These are phyloP conservation scores for Darevskia mixta DNA, from an alignment of 2,797 vertebrate species.

Conservation along the genomic window DNA sequence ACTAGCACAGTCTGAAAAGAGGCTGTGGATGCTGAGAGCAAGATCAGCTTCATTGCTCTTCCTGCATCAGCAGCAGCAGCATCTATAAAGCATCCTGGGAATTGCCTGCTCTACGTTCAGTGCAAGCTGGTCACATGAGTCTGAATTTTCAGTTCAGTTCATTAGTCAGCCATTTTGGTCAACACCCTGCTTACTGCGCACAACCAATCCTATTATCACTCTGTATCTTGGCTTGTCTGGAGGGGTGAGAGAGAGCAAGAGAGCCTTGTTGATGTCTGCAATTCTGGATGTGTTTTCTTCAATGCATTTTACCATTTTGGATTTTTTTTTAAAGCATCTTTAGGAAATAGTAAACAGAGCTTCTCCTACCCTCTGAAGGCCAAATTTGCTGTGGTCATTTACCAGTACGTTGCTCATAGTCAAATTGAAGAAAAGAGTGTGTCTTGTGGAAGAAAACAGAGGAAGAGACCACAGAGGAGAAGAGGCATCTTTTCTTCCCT, in stretches of 20 bases:
- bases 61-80: conserved; percentile 81
- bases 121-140: conserved; percentile 94
- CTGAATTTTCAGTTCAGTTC: conserved; percentile 84
- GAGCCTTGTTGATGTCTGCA: conserved; percentile 72
- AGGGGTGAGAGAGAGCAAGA: conserved; percentile 35
- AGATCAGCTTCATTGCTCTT: conserved; percentile 65
- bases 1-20: conserved; percentile 67
- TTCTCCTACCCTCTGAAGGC: conserved; percentile 61
- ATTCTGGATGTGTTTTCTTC: conserved; percentile 49
- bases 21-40: conserved; percentile 56
- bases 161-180: conserved; percentile 98
- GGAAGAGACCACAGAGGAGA: conserved; percentile 71
- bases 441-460: conserved; percentile 69
- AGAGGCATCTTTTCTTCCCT: conserved; percentile 67
- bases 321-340: conserved; percentile 60
- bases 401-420: conserved; percentile 65
- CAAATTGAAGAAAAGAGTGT: conserved; percentile 61
- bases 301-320: conserved; percentile 66
- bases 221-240: conserved; percentile 72
- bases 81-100: conserved; percentile 82
- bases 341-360: conserved; percentile 50
- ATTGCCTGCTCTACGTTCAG: conserved; percentile 77
- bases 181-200: conserved; percentile 90
- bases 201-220: conserved; percentile 81
- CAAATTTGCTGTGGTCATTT: conserved; percentile 55